Base-by-base conservation (phyloP, 1,140 invertebrate genomes). In the Meteorus sp. region DNA sequence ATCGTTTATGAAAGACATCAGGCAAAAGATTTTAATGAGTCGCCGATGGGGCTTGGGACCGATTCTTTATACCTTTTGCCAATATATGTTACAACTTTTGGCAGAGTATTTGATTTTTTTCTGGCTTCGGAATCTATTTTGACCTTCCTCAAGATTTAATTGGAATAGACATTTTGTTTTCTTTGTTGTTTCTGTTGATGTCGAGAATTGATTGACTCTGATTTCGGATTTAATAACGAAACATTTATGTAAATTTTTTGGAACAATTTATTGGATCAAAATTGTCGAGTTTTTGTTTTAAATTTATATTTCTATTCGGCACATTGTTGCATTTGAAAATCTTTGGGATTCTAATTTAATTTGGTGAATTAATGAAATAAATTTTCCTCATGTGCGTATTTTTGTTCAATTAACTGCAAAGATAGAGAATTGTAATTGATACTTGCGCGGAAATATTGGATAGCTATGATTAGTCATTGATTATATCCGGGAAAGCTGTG, bases 111-210 rank as follows among this genome's bases (percentile, higher is more conserved):
- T 7, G 35, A 15, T 54, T 58, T 50, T 33, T 43, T 59, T 58
- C 50, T 47, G 19, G 13, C 45, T 44, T 35, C 19, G 47, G 22
- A 19, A 22, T 13, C 41, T 20, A 15, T 53, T 41, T 22, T 51
- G 41, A 53, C 57, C 57, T 59, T 59, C 33, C 56, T 41, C 56
- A 58, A 51, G 33, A 4, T 11, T 5, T 2, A 53, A 41, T 39
- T 19, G 23, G 22, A 37, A 53, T 53, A 37, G 17, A n/a, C n/a
- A n/a, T n/a, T n/a, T n/a, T n/a, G n/a, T n/a, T n/a, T n/a, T n/a
- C n/a, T n/a, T n/a, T n/a, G n/a, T n/a, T n/a, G n/a, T n/a, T n/a
- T n/a, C n/a, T n/a, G n/a, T n/a, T n/a, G n/a, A n/a, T n/a, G n/a
- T n/a, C n/a, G n/a, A n/a, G n/a, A n/a, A n/a, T n/a, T n/a, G n/a